Evolutionary conservation across 2,797 vertebrate species (phyloP).

Genomic region (Nannoperca australis): DNA sequence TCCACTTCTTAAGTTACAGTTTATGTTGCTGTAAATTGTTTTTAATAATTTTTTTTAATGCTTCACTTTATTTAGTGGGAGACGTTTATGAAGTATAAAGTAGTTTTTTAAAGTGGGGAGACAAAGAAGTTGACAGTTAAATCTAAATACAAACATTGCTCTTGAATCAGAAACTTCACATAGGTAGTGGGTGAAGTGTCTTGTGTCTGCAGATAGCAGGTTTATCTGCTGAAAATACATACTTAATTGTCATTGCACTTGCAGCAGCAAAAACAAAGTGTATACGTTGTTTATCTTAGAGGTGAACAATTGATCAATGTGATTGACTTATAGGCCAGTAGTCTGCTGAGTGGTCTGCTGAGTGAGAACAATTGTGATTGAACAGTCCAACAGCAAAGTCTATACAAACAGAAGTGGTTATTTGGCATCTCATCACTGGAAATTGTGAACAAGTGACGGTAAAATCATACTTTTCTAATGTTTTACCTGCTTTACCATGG

Average conservation of each 20-base stretch:
- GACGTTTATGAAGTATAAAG: too few species aligned
- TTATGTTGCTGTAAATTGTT: too few species aligned
- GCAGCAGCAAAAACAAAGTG: too few species aligned
- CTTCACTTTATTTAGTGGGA: too few species aligned
- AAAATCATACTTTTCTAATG: not conserved
- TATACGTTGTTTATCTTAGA: not conserved
- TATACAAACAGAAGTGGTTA: not conserved
- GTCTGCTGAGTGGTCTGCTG: too few species aligned
- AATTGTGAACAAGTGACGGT: not conserved
- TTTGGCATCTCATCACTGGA: not conserved
- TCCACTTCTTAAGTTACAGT: too few species aligned
- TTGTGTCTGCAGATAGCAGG: not conserved
- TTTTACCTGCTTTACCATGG: not conserved
- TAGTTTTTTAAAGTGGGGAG: not conserved
- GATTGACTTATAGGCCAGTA: not conserved
- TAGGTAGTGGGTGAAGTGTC: not conserved
- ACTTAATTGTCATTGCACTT: not conserved
- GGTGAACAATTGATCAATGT: not conserved
- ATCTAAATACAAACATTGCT: not conserved
- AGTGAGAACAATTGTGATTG: not conserved
- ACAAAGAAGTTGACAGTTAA: not conserved
- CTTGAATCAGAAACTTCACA: not conserved
- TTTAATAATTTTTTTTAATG: too few species aligned
- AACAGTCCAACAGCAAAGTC: not conserved
- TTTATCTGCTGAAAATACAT: not conserved